A percentile compares a stretch with the other conserved stretches of the same genome.
Conservation (phyloP, 2,888 invertebrate genomes). For the Tiliacea aurago region DNA sequence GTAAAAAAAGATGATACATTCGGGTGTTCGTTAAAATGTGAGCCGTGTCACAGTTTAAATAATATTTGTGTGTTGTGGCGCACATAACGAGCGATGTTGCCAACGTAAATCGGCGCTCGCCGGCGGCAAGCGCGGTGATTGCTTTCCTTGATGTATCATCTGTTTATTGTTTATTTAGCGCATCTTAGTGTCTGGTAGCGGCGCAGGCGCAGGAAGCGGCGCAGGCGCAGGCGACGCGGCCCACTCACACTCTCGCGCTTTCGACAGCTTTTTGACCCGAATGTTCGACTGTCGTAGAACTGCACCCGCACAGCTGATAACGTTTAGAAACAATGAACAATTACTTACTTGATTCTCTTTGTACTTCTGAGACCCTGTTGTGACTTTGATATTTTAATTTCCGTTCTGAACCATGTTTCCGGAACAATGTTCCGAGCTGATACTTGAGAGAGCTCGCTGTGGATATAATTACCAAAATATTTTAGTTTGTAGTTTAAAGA, state of each 20-base stretch:
- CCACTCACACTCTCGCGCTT: constrained; percentile 8
- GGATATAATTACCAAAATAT: too few relatives aligned
- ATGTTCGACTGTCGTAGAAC: constrained; percentile 8
- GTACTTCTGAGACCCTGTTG: neutral
- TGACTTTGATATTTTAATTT: neutral
- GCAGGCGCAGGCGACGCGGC: constrained; percentile 28
- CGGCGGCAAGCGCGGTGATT: constrained; percentile 82
- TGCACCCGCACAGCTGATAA: neutral
- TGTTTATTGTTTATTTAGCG: constrained; percentile 86
- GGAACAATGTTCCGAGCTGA: neutral
- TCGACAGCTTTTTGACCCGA: constrained; percentile 1
- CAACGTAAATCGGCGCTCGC: constrained; percentile 78
- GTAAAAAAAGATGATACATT: constrained; percentile 63
- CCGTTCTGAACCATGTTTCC: neutral
- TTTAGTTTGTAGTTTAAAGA: too few relatives aligned
- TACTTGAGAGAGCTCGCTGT: neutral
- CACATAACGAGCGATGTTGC: constrained; percentile 76
- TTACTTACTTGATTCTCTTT: constrained; percentile 53
- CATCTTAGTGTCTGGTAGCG: constrained; percentile 83
- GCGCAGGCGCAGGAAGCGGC: constrained; percentile 42
- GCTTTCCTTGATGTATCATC: constrained; percentile 86
- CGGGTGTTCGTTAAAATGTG: constrained; percentile 73
- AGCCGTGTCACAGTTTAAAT: constrained; percentile 73
- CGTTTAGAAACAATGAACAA: neutral
- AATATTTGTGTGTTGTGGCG: constrained; percentile 73